Evolutionary conservation across 2,797 vertebrate species (phyloP).

Genomic region (Sebastes dallii): DNA sequence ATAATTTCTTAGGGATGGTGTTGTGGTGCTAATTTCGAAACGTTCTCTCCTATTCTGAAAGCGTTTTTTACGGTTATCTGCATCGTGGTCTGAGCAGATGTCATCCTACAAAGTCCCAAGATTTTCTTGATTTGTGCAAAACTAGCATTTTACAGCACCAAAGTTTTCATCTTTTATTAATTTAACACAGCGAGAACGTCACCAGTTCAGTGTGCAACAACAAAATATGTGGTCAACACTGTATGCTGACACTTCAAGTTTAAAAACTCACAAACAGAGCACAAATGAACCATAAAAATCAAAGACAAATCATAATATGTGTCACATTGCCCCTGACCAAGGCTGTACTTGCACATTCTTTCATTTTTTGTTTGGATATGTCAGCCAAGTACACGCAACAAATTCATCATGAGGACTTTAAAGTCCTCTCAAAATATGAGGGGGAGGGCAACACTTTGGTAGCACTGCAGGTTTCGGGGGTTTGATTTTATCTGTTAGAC

Average conservation of each 20-base stretch:
- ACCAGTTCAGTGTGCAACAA: slow-evolving; percentile 26
- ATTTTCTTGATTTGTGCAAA: slow-evolving; percentile 40
- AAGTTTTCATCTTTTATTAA: slow-evolving; percentile 37
- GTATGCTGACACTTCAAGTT: slow-evolving; percentile 23
- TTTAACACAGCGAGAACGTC: slow-evolving; percentile 32
- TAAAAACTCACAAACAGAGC: slow-evolving; percentile 25
- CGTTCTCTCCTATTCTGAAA: not conserved
- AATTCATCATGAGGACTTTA: slow-evolving; percentile 24
- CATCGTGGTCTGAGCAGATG: slow-evolving; percentile 14
- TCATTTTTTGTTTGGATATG: slow-evolving; percentile 6
- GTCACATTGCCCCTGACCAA: slow-evolving; percentile 28
- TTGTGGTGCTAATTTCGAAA: not conserved
- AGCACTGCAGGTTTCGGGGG: not conserved
- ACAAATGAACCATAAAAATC: slow-evolving; percentile 44
- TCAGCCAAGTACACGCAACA: slow-evolving; percentile 17
- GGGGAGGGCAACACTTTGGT: not conserved
- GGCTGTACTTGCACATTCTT: slow-evolving; percentile 32
- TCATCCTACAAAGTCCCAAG: not conserved
- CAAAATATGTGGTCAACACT: slow-evolving; percentile 45
- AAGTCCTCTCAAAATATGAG: slow-evolving; percentile 2
- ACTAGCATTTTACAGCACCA: slow-evolving; percentile 25
- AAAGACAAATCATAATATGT: slow-evolving; percentile 43
- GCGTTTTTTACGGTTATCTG: slow-evolving; percentile 12
- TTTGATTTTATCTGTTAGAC: slow-evolving; percentile 46
- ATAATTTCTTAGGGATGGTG: not conserved